phyloP scores from a whole-genome alignment of 64 coral and sea anemone genomes.

The Porites lutea region DNA sequence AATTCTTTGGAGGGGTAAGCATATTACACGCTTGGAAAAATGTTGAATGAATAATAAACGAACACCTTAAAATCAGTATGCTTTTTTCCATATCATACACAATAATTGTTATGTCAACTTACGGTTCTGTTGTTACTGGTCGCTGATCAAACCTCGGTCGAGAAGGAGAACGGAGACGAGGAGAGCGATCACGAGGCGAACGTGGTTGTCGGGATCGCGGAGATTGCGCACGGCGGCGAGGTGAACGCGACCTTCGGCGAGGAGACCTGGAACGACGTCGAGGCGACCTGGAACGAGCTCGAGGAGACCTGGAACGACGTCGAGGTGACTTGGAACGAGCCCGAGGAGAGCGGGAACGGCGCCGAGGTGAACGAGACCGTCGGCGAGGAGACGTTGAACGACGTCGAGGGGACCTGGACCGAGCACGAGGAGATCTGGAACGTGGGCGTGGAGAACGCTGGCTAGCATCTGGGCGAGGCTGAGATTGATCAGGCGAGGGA shows the following conservation, averaged over 20 bases:
- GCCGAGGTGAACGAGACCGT: neutral
- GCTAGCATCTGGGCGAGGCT: neutral
- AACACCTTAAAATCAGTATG: too few species aligned
- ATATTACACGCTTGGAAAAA: too few species aligned
- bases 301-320: too few species aligned
- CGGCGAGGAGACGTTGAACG: neutral
- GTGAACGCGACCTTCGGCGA: too few species aligned
- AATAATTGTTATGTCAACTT: too few species aligned
- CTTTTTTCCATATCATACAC: too few species aligned
- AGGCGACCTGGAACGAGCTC: too few species aligned
- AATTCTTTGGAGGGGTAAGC: too few species aligned
- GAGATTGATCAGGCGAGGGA: neutral
- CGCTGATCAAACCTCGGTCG: neutral
- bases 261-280: too few species aligned
- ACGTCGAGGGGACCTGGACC: neutral
- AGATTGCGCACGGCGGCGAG: neutral
- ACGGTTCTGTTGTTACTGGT: too few species aligned
- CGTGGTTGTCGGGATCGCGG: neutral
- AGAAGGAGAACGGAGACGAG: neutral
- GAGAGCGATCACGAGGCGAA: neutral
- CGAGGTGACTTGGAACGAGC: neutral
- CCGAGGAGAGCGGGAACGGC: too few species aligned
- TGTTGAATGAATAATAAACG: too few species aligned
- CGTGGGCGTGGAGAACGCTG: constrained; percentile 3
- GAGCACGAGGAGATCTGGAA: constrained; percentile 7